Evolutionary conservation across 2,888 invertebrate species (phyloP), one percentile per base, ranked within the genome.

Genomic region (Caenorhabditis angaria): DNA sequence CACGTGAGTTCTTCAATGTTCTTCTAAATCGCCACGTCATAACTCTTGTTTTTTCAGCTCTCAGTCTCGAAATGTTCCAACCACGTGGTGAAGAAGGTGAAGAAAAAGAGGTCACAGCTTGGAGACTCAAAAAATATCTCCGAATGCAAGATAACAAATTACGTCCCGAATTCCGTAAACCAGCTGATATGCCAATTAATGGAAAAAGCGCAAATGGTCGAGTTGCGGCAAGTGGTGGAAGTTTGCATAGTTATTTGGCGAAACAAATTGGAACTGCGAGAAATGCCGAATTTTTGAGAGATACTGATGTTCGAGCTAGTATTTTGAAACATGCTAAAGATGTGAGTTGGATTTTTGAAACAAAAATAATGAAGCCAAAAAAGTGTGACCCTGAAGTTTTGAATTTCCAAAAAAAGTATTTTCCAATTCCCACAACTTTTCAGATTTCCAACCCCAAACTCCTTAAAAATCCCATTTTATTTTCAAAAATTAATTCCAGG

Each of bases 201-300:
- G 90, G 90, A 8, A 90, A 90, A 67, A 90, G 90, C 88, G 83
- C 73, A 20, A 77, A 78, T 58, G 80, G 80, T 65, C 62, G 78
- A 63, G 77, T 85, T 25, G 82, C 82, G 27, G 75, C 76, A 5
- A 74, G 95, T 29, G 96, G 96, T 1, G 94, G 95, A 63, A 99
- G 97, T 0, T 90, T 99, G 0, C 95, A 96, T 81, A 96, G 97
- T 1, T 97, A 94, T 88, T 94, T 97, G 10, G 96, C 97, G 56
- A 92, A 97, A 69, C 96, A 97, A 88, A 90, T 99, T 64, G 97
- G 97, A 0, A 90, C 95, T 10, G 70, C 70, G 48, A 67, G 78
- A 56, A 87, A 86, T 65, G 80, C 81, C 60, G 83, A 80, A 10
- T 83, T 86, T 70, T 63, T 85, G n/a, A 74, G 69, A 5, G 83